Percentiles rank a stretch among this genome's conserved stretches.
These are phyloP conservation scores for Syritta pipiens DNA, from an alignment of 2,888 invertebrate genomes.

Conservation along the genomic window DNA sequence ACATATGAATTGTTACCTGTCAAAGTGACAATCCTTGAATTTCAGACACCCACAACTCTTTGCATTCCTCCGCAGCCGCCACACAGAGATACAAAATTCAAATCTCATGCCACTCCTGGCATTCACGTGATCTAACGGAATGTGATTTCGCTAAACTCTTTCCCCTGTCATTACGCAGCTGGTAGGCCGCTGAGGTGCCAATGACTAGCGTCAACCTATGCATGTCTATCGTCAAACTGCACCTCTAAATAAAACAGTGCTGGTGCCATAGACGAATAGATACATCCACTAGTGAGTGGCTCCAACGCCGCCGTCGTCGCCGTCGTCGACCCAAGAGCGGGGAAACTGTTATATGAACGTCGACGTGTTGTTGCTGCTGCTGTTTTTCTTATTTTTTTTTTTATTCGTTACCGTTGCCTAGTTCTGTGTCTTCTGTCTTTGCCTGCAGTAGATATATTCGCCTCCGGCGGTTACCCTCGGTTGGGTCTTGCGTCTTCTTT, in stretches of 20 bases:
- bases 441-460: neutral
- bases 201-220: conserved; percentile 35
- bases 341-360: conserved; percentile 43
- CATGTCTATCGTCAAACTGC: conserved; percentile 38
- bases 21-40: too few relatives aligned
- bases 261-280: too few relatives aligned
- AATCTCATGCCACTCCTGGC: conserved; percentile 37
- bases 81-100: neutral
- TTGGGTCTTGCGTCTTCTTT: neutral
- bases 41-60: neutral
- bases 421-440: conserved; percentile 15
- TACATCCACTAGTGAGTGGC: neutral
- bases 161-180: conserved; percentile 41
- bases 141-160: conserved; percentile 52
- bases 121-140: conserved; percentile 51
- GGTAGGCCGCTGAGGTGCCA: conserved; percentile 28
- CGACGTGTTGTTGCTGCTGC: conserved; percentile 1
- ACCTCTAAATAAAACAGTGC: too few relatives aligned
- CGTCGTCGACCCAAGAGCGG: conserved; percentile 1
- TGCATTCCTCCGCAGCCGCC: too few relatives aligned
- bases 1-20: too few relatives aligned
- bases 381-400: neutral
- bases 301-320: neutral
- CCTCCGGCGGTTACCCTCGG: neutral
- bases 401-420: conserved; percentile 54